Evolutionary conservation across 2,113 vertebrate genomes (phyloP), one percentile per base, ranked within the genome.

Genomic region (Pelecanoides urinatrix): DNA sequence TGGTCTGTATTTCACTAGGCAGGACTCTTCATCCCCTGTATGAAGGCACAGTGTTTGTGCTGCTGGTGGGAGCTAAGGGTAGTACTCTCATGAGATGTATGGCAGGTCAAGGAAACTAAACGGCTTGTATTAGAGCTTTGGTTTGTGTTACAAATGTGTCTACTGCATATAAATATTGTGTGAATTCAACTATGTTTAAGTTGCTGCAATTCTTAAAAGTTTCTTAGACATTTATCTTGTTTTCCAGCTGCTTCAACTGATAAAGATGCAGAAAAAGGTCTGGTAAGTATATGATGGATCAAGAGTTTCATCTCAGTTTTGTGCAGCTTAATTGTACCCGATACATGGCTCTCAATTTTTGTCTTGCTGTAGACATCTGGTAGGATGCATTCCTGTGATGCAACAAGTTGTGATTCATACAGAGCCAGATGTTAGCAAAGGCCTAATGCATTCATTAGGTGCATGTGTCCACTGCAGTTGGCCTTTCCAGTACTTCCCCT

Each of bases 211-310:
- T 94, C 3, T 15, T 44, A 0, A 29, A 59, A 72, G 25, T 53
- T 86, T 75, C 55, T 94, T 45, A 88, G n/a, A 34, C 2, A 1
- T 22, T 30, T 82, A 5, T 42, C 58, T 68, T 97, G 19, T 86
- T 96, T 95, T 96, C 12, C 84, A 96, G 96, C 36, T 70, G 30
- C 47, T 68, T 71, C 52, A 67, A 4, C 23, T 66, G n/a, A 36
- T 25, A 81, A 73, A 78, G 86, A 62, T 86, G 38, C 10, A 47
- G 88, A 93, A 55, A 74, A 40, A 67, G 25, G 47, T 40, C 78
- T 91, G 94, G 97, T 97, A 56, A 96, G 97, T 96, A 63, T 72
- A 11, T 45, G 14, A 56, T 78, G 34, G 16, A 58, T 63, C 17
- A 61, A 65, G 23, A 13, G 6, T 58, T 92, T 83, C 0, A 50